Percentiles rank a stretch among this genome's conserved stretches.
Conservation (phyloP, 1,140 invertebrate species). For the Drosophila subpulchrella region DNA sequence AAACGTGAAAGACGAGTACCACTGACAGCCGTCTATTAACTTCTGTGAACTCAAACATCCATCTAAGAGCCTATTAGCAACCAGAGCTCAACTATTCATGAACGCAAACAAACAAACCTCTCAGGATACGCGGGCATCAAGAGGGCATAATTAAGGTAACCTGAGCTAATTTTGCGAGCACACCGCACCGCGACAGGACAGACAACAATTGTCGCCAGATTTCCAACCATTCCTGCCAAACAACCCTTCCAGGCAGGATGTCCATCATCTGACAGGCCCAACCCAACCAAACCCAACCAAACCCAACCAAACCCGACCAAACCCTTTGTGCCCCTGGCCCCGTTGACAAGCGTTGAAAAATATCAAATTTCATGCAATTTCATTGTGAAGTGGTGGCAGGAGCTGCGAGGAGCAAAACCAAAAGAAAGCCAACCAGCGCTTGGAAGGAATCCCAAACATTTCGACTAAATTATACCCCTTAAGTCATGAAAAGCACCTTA, state of each 20-base stretch:
- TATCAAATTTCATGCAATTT: conserved; percentile 83
- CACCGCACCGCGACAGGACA: conserved; percentile 31
- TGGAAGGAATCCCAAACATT: neutral
- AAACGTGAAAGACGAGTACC: conserved; percentile 29
- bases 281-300: conserved; percentile 12
- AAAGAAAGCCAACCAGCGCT: conserved; percentile 24
- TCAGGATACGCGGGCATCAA: conserved; percentile 39
- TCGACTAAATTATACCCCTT: conserved; percentile 3
- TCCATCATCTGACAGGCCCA: conserved; percentile 45
- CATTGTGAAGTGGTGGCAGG: conserved; percentile 69
- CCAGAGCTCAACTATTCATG: conserved; percentile 46
- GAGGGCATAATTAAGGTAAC: conserved; percentile 70
- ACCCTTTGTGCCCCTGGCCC: conserved; percentile 51
- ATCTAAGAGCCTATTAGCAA: conserved; percentile 52
- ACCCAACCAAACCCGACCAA: conserved; percentile 35
- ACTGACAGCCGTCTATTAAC: conserved; percentile 54
- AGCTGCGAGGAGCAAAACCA: conserved; percentile 23
- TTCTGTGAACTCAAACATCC: conserved; percentile 31
- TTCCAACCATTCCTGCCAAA: conserved; percentile 17
- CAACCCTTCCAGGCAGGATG: conserved; percentile 49
- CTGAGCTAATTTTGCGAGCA: conserved; percentile 71
- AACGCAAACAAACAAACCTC: conserved; percentile 62
- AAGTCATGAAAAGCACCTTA: neutral
- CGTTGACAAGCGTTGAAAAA: conserved; percentile 69
- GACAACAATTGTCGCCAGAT: conserved; percentile 62